These are phyloP conservation scores for Astur gentilis DNA, from an alignment of 2,113 vertebrate species.

Conservation along the genomic window DNA sequence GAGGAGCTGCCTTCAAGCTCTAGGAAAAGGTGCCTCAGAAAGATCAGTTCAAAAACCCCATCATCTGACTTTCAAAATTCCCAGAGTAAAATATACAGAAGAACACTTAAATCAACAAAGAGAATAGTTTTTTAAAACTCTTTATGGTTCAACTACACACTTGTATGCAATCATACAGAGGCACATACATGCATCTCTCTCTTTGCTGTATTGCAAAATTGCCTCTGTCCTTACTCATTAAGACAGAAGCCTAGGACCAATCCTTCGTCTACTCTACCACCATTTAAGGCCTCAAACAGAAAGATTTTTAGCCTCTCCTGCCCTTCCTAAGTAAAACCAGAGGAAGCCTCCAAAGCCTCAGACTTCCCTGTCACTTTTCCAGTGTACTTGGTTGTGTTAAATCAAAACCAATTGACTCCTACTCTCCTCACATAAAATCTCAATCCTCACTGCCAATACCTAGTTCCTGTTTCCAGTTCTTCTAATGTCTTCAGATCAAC, in stretches of 20 bases:
- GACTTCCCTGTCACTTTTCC: neutral
- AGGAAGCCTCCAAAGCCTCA: neutral
- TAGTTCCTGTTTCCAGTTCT: neutral
- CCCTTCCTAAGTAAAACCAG: neutral
- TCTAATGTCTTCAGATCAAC: neutral
- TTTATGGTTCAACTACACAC: neutral
- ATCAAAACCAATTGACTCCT: neutral
- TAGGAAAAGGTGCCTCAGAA: neutral
- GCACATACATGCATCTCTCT: neutral
- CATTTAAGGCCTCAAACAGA: neutral
- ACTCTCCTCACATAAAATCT: neutral
- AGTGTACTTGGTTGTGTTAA: neutral
- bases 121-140: neutral
- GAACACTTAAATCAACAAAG: neutral
- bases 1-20: neutral
- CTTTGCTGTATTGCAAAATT: neutral
- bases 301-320: neutral
- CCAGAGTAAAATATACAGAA: neutral
- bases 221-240: neutral
- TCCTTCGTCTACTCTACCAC: neutral
- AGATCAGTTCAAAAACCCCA: neutral
- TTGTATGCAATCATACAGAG: neutral
- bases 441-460: neutral
- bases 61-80: neutral
- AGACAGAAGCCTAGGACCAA: neutral